phyloP scores from a whole-genome alignment of 2,888 invertebrate species.

The Eristalinus sepulchralis region DNA sequence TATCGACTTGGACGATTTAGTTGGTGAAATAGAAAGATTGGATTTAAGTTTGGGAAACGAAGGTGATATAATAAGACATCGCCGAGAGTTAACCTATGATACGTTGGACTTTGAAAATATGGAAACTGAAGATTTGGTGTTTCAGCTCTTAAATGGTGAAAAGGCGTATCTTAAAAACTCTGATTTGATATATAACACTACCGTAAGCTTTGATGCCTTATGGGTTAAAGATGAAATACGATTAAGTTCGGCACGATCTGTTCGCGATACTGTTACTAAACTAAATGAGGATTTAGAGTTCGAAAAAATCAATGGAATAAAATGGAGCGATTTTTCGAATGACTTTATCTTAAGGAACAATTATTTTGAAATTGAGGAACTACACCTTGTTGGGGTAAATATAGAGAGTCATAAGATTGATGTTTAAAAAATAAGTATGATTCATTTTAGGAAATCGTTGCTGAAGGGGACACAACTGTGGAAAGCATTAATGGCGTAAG shows the following conservation, averaged over 20 bases:
- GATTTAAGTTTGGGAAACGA: constrained; percentile 68
- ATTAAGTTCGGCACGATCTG: constrained; percentile 5
- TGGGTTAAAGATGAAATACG: constrained; percentile 71
- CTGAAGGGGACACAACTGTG: constrained; percentile 77
- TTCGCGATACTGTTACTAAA: constrained; percentile 55
- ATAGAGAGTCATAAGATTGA: not conserved
- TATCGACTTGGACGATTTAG: constrained; percentile 73
- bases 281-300: constrained; percentile 75
- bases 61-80: constrained; percentile 19
- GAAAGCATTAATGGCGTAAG: constrained; percentile 80
- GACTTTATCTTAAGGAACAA: constrained; percentile 81
- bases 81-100: constrained; percentile 72
- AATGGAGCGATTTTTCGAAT: constrained; percentile 80
- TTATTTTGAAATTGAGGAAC: constrained; percentile 78
- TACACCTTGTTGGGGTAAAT: constrained; percentile 81
- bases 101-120: constrained; percentile 75
- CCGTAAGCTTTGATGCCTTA: constrained; percentile 74
- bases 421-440: not conserved
- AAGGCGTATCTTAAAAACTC: constrained; percentile 75
- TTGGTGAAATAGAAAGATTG: constrained; percentile 74
- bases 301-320: constrained; percentile 81
- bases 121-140: constrained; percentile 74
- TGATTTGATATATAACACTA: constrained; percentile 74
- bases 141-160: constrained; percentile 77
- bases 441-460: constrained; percentile 79